Conservation (phyloP, 2,797 vertebrate species). For the Halcyon chelicuti region DNA sequence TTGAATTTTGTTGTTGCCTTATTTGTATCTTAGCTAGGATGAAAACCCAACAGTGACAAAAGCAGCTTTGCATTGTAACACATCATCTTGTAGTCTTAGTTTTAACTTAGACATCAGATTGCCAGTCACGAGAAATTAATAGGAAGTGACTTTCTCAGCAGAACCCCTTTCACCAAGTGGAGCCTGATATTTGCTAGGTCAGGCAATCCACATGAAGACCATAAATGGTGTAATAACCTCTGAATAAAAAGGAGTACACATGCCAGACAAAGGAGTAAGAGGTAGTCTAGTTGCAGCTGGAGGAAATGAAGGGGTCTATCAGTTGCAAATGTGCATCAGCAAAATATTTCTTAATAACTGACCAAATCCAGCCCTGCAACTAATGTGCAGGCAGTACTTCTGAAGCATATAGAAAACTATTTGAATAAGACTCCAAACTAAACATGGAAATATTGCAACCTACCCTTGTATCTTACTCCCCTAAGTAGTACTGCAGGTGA, state of each 20-base stretch:
- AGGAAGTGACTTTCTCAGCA: neutral
- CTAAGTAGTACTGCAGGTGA: neutral
- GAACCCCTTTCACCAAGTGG: neutral
- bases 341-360: neutral
- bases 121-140: neutral
- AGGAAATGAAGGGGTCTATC: neutral
- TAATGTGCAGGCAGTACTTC: neutral
- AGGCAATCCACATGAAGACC: neutral
- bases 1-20: neutral
- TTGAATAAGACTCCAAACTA: neutral
- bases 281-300: neutral
- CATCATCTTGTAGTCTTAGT: neutral
- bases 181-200: neutral
- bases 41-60: neutral
- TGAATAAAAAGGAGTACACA: neutral
- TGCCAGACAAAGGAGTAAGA: neutral
- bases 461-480: neutral
- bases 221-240: neutral
- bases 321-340: neutral
- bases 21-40: neutral
- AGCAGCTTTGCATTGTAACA: neutral
- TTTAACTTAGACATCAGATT: neutral
- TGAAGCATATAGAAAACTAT: neutral
- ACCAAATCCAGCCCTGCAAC: neutral
- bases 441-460: neutral